Conservation (phyloP, 2,113 vertebrate species). For the Myocastor coypus region DNA sequence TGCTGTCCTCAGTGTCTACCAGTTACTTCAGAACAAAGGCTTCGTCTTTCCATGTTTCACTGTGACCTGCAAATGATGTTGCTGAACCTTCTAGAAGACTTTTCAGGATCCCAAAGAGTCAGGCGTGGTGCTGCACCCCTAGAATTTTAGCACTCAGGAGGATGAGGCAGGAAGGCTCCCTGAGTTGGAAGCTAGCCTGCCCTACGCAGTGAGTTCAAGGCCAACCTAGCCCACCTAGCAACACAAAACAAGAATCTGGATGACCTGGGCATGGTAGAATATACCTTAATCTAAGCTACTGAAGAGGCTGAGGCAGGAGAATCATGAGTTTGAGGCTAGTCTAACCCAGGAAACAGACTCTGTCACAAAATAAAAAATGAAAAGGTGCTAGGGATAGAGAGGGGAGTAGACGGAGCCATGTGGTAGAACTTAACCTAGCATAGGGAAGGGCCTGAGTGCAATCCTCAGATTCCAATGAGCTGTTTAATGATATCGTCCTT, state of each 20-base stretch:
- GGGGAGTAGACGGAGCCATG: too few relatives aligned
- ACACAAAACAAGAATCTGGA: background rate
- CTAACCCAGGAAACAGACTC: background rate
- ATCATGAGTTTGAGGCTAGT: background rate
- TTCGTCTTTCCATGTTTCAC: background rate
- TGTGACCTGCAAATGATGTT: background rate
- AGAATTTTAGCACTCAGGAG: background rate
- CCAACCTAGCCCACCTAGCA: background rate
- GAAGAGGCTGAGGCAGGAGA: background rate
- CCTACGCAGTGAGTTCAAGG: background rate
- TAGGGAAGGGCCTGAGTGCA: background rate
- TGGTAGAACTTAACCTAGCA: background rate
- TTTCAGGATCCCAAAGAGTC: background rate
- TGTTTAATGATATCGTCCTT: background rate
- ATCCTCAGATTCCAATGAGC: background rate
- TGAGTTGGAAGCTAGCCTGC: background rate
- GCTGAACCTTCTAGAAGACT: background rate
- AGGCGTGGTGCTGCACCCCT: background rate
- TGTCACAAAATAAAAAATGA: background rate
- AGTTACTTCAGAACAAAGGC: background rate
- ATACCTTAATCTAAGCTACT: background rate
- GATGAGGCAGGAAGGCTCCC: background rate
- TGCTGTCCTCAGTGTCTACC: background rate
- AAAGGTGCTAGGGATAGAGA: background rate
- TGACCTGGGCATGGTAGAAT: background rate